These are phyloP conservation scores for Ceriagrion tenellum DNA, from an alignment of 2,888 invertebrate genomes.

Conservation along the genomic window DNA sequence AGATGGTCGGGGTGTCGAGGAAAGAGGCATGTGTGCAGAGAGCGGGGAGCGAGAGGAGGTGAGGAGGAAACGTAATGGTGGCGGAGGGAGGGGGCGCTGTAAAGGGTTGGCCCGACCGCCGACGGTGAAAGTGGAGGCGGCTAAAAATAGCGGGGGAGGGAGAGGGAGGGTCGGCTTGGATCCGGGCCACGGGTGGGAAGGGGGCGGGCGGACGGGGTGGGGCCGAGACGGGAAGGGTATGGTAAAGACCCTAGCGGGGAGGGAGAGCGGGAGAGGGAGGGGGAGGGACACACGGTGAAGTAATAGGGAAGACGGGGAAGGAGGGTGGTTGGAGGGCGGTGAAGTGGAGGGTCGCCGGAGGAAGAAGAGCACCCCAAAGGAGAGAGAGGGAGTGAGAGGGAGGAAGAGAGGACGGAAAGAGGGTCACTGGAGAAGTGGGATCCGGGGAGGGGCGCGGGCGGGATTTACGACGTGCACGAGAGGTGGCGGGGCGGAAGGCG, in stretches of 20 bases:
- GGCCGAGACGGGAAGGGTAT: background rate
- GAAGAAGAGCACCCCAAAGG: background rate
- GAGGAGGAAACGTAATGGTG: background rate
- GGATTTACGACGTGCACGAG: conserved; percentile 32
- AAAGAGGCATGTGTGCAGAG: background rate
- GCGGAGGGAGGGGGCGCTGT: background rate
- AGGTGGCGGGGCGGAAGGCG: background rate
- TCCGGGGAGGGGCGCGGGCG: background rate
- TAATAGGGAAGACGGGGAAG: background rate
- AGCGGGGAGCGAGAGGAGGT: background rate
- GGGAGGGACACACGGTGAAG: background rate
- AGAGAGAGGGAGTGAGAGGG: background rate
- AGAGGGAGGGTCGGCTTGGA: conserved; percentile 26
- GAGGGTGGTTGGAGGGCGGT: background rate
- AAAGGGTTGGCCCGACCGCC: conserved; percentile 62
- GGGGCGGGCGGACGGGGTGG: background rate
- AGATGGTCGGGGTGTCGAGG: background rate
- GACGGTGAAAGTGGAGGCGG: conserved; percentile 60
- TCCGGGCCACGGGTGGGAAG: conserved; percentile 8
- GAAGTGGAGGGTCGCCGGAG: background rate
- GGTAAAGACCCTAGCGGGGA: background rate
- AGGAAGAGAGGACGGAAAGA: conserved; percentile 7
- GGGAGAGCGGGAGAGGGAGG: background rate
- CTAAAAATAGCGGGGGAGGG: conserved; percentile 59
- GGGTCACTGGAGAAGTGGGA: conserved; percentile 60